Evolutionary conservation across 2,797 vertebrate genomes (phyloP), one percentile per base, ranked within the genome.

Genomic region (Eulemur albifrons): DNA sequence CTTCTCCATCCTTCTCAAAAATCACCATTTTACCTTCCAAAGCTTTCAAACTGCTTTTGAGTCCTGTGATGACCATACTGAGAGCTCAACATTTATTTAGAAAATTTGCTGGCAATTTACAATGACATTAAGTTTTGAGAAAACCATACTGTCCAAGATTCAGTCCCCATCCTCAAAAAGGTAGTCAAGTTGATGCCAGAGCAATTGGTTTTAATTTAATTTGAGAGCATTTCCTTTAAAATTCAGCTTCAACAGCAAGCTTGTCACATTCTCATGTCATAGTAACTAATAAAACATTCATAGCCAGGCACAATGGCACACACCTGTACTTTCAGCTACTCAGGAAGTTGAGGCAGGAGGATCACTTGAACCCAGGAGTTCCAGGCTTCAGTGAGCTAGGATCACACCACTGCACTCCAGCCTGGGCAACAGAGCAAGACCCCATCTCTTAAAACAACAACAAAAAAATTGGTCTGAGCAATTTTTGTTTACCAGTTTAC

Each of bases 11-110:
- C 23, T 76, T 92, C 38, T 81, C 67, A 57, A 81, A 87, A 90
- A 61, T 79, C 30, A 88, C n/a, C 75, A 30, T 61, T 87, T 91
- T 88, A 88, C 30, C 93, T 95, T 75, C 70, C 20, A 87, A 52
- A 91, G 18, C 38, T 83, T 92, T 72, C 75, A 90, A 94, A 86
- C 14, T 92, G 18, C 9, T 85, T 88, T 86, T 86, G 27, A 94
- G 67, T 45, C 69, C 11, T 90, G 45, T 35, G 23, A 72, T 90
- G n/a, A 73, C 25, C 12, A 45, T 76, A 72, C 50, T 30, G 25
- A 69, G 70, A 40, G 12, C 25, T 88, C 50, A 52, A n/a, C 15
- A 27, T 67, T 92, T 85, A 92, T 48, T 80, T 7, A 75, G 80
- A 91, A 65, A 87, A 69, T 69, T 63, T 77, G 23, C 23, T 52